Evolutionary conservation across 2,888 invertebrate species (phyloP).

Genomic region (Stenotaenia linearis): DNA sequence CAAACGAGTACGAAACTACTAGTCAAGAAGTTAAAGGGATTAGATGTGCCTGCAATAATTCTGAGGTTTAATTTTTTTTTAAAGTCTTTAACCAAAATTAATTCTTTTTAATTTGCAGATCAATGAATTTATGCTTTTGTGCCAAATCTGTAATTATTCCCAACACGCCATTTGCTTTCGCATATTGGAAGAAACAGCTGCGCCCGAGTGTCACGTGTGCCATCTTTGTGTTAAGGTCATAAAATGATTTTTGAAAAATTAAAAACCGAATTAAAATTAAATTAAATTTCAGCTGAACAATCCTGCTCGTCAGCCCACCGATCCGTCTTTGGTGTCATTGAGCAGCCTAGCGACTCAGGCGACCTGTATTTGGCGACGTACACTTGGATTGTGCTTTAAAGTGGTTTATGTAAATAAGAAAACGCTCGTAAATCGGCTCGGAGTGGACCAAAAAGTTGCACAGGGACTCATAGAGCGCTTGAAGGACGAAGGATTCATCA

Average conservation of each 20-base stretch:
- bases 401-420: background rate
- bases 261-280: too few relatives aligned
- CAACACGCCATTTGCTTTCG: constrained; percentile 48
- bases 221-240: constrained; percentile 2
- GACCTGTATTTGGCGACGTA: constrained; percentile 7
- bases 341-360: background rate
- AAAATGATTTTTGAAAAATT: too few relatives aligned
- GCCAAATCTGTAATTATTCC: constrained; percentile 46
- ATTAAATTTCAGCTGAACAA: background rate
- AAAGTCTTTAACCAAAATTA: background rate
- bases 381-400: background rate
- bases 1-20: background rate
- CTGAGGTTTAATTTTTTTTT: background rate
- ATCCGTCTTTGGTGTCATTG: background rate
- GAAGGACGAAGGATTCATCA: constrained; percentile 13
- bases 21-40: background rate
- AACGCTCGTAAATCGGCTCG: background rate
- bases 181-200: constrained; percentile 40
- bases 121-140: constrained; percentile 49
- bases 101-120: constrained; percentile 40
- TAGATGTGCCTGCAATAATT: background rate
- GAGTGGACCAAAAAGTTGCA: background rate
- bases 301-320: background rate
- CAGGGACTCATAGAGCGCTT: background rate
- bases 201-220: background rate